These are phyloP conservation scores for Diacarnus erythraeanus DNA, from an alignment of 37 sponge, comb jelly and placozoan genomes.

Conservation along the genomic window DNA sequence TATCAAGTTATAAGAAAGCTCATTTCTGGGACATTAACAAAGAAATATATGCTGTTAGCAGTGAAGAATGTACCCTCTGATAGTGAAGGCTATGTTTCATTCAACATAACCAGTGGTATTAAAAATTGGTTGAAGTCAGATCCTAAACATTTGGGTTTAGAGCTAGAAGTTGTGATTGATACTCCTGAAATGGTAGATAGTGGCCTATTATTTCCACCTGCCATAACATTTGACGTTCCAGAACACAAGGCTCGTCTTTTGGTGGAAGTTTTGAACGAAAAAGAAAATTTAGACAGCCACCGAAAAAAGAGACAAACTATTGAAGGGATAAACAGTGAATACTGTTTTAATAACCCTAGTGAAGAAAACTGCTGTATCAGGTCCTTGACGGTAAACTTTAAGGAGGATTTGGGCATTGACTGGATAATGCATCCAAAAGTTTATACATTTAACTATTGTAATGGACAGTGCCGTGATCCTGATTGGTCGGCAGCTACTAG, in stretches of 20 bases:
- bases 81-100: background rate
- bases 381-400: constrained; percentile 28
- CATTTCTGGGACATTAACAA: background rate
- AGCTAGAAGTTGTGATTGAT: constrained; percentile 1
- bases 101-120: background rate
- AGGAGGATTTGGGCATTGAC: constrained; percentile 27
- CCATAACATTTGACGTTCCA: background rate
- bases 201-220: background rate
- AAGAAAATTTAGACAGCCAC: background rate
- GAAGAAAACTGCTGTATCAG: constrained; percentile 33
- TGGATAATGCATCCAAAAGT: constrained; percentile 41
- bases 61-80: background rate
- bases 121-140: background rate
- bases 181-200: constrained; percentile 1
- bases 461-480: constrained; percentile 38
- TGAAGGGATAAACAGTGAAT: background rate
- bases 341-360: background rate
- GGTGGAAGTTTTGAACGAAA: background rate
- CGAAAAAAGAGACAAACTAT: background rate
- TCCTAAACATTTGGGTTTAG: background rate
- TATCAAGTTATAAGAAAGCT: background rate
- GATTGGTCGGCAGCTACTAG: constrained; percentile 13
- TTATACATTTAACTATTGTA: constrained; percentile 46
- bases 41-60: background rate
- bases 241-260: background rate